These are phyloP conservation scores for Drosophila stalkeri DNA, from an alignment of 2,888 invertebrate genomes.

Conservation along the genomic window DNA sequence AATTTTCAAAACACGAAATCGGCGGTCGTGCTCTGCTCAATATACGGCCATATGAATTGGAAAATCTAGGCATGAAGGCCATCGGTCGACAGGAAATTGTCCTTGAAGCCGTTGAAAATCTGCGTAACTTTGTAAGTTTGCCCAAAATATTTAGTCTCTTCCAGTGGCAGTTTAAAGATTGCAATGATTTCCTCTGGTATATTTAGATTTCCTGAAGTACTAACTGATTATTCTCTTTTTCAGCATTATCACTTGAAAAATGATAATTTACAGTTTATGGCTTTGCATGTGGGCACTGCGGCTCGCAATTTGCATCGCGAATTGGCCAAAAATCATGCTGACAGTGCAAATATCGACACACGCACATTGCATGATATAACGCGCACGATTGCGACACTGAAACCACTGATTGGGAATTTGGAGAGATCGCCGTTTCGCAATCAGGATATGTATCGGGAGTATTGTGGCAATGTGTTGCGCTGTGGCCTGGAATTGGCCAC, in stretches of 20 bases:
- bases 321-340: slow-evolving; percentile 86
- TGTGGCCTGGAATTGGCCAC: slow-evolving; percentile 94
- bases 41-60: slow-evolving; percentile 94
- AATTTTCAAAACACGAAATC: slow-evolving; percentile 92
- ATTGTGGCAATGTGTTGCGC: slow-evolving; percentile 90
- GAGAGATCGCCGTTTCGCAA: slow-evolving; percentile 87
- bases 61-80: slow-evolving; percentile 92
- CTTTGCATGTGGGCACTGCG: slow-evolving; percentile 92
- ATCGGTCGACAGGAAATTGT: slow-evolving; percentile 97
- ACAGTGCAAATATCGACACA: slow-evolving; percentile 89
- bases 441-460: slow-evolving; percentile 88
- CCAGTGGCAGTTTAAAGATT: neutral
- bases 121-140: slow-evolving; percentile 92
- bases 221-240: slow-evolving; percentile 44
- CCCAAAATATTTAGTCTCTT: neutral
- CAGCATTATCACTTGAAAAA: slow-evolving; percentile 96
- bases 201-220: neutral
- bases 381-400: slow-evolving; percentile 92
- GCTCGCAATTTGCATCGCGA: slow-evolving; percentile 92
- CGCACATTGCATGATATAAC: slow-evolving; percentile 94
- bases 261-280: slow-evolving; percentile 96
- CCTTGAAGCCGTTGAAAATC: slow-evolving; percentile 95
- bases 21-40: slow-evolving; percentile 92
- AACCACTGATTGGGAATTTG: slow-evolving; percentile 95
- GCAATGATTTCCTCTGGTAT: neutral